Conservation (phyloP, 2,113 vertebrate species). For the Lepus timidus region DNA sequence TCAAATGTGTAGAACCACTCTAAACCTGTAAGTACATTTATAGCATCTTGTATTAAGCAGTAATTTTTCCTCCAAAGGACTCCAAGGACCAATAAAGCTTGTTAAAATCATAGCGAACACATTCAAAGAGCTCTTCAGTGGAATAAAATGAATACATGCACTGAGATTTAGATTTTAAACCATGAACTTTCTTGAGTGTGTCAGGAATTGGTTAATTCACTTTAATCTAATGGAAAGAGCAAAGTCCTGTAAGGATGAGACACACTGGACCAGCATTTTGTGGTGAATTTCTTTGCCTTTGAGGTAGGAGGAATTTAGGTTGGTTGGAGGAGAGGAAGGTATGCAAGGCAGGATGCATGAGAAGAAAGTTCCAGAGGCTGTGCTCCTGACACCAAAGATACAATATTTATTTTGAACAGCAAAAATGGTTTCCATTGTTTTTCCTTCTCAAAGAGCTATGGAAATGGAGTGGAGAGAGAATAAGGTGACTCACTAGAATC, state of each 20-base stretch:
- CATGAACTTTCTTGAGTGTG: not conserved
- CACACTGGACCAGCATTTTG: too few species aligned
- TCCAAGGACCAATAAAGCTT: not conserved
- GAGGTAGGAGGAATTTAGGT: not conserved
- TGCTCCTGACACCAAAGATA: not conserved
- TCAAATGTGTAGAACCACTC: not conserved
- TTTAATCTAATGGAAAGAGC: not conserved
- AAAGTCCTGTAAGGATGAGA: not conserved
- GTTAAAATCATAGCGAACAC: not conserved
- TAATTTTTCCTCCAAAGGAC: conserved; percentile 30
- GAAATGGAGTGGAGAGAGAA: not conserved
- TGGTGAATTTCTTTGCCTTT: not conserved
- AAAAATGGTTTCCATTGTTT: not conserved
- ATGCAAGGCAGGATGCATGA: not conserved
- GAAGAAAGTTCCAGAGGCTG: conserved; percentile 27
- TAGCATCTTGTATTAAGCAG: not conserved
- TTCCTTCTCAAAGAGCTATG: not conserved
- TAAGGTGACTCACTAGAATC: not conserved
- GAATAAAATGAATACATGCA: not conserved
- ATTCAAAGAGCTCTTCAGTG: not conserved
- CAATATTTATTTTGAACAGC: not conserved
- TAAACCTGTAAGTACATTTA: not conserved
- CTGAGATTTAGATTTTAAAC: not conserved
- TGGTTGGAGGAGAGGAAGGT: fast-evolving
- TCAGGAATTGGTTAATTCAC: not conserved